Evolutionary conservation across 2,888 invertebrate genomes (phyloP).

Genomic region (Xiphydria camelus): DNA sequence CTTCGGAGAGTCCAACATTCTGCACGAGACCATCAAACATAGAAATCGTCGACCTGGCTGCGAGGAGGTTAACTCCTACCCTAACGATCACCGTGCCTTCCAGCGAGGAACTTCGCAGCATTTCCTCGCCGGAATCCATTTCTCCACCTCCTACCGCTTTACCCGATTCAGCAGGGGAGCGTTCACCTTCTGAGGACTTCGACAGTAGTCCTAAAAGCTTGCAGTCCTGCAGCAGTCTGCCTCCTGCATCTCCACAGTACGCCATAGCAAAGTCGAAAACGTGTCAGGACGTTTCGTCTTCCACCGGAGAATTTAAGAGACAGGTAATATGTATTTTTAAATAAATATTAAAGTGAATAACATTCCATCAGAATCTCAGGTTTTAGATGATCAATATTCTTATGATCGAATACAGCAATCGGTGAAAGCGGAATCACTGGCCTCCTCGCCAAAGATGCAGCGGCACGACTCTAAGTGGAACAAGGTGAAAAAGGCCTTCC

Average conservation of each 20-base stretch:
- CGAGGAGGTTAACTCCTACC: conserved; percentile 54
- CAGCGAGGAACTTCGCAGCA: conserved; percentile 61
- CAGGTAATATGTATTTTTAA: conserved; percentile 30
- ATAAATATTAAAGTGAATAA: not conserved
- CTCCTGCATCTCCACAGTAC: conserved; percentile 15
- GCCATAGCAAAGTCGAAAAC: conserved; percentile 22
- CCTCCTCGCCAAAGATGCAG: conserved; percentile 53
- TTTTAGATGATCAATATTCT: too few species aligned
- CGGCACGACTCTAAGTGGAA: conserved; percentile 72
- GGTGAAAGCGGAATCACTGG: conserved; percentile 27
- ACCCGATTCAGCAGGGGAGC: conserved; percentile 28
- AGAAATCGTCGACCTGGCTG: conserved; percentile 27
- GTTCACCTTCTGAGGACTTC: conserved; percentile 26
- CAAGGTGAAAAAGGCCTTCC: conserved; percentile 73
- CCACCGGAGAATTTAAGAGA: conserved; percentile 34
- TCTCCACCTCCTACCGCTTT: conserved; percentile 34
- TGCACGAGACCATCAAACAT: conserved; percentile 17
- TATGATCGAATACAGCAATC: too few species aligned
- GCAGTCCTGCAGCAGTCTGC: conserved; percentile 19
- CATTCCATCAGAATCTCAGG: not conserved
- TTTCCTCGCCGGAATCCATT: conserved; percentile 51
- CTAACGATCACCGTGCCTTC: conserved; percentile 67
- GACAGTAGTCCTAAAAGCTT: conserved; percentile 15
- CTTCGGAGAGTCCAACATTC: not conserved
- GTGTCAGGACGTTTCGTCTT: conserved; percentile 25